Conservation (phyloP, 2,888 invertebrate species). For the Altica lythri region DNA sequence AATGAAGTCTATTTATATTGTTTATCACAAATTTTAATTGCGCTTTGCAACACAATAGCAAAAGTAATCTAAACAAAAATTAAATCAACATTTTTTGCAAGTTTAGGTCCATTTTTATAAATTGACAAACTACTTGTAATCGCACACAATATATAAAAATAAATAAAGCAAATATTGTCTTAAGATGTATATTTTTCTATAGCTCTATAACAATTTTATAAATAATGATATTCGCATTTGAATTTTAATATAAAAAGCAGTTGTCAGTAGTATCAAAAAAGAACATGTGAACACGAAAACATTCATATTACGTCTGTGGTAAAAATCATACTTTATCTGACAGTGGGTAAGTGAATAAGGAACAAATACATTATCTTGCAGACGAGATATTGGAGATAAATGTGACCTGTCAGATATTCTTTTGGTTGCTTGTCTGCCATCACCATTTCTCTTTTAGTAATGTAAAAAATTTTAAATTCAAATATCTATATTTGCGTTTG, state of each 20-base stretch:
- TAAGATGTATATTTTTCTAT: no score
- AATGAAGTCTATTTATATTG: no score
- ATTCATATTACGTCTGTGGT: slow-evolving; percentile 14
- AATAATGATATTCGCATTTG: not conserved
- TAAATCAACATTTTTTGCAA: no score
- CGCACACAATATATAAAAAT: no score
- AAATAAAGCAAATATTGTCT: no score
- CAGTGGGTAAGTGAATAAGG: slow-evolving; percentile 24
- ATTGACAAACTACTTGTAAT: no score
- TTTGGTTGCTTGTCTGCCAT: slow-evolving; percentile 5
- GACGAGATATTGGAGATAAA: slow-evolving; percentile 23
- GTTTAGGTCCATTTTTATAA: no score
- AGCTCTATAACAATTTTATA: no score
- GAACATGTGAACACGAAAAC: slow-evolving; percentile 9
- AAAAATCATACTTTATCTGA: slow-evolving; percentile 24
- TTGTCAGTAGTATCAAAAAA: not conserved
- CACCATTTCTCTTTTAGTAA: slow-evolving; percentile 4
- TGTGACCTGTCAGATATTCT: slow-evolving; percentile 25
- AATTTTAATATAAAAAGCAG: slow-evolving; percentile 6
- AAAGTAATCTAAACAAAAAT: no score
- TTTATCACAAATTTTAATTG: no score
- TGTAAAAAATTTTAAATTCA: slow-evolving; percentile 23
- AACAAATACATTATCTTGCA: slow-evolving; percentile 24
- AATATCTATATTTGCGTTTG: slow-evolving; percentile 22
- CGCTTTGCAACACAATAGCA: no score